Evolutionary conservation across 2,797 vertebrate genomes (phyloP).

Genomic region (Muscicapa striata): DNA sequence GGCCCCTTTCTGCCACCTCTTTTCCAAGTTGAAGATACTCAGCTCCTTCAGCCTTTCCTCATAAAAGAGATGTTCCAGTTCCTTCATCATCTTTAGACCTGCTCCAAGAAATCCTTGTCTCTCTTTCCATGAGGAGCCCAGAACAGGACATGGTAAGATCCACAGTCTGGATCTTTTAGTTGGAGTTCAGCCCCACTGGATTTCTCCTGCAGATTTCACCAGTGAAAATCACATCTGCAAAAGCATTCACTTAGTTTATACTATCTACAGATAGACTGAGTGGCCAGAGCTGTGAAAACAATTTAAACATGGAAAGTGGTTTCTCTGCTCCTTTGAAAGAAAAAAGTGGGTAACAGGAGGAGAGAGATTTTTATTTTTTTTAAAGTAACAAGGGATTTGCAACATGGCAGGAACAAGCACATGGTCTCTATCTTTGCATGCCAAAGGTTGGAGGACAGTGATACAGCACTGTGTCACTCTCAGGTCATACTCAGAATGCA

Average conservation of each 20-base stretch:
- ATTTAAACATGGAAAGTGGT: neutral
- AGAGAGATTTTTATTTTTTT: neutral
- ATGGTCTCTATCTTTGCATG: rapidly evolving
- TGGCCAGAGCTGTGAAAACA: neutral
- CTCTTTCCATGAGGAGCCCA: neutral
- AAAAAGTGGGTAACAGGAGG: neutral
- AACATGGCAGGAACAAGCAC: neutral
- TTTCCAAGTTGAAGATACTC: neutral
- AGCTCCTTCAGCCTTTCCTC: neutral
- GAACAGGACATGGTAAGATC: neutral
- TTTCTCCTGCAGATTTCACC: neutral
- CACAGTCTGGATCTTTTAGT: neutral
- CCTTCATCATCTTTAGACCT: neutral
- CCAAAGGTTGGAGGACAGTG: rapidly evolving
- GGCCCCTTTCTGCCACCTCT: neutral
- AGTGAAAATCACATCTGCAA: neutral
- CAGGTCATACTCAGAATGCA: neutral
- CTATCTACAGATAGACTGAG: neutral
- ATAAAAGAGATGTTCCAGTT: neutral
- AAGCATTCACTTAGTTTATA: neutral
- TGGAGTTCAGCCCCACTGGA: neutral
- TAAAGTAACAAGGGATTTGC: neutral
- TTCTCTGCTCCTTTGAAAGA: neutral
- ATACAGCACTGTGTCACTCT: neutral
- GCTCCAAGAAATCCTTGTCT: neutral